Evolutionary conservation across 2,888 invertebrate species (phyloP), one percentile per base, ranked within the genome.

Genomic region (Cerastoderma edule): DNA sequence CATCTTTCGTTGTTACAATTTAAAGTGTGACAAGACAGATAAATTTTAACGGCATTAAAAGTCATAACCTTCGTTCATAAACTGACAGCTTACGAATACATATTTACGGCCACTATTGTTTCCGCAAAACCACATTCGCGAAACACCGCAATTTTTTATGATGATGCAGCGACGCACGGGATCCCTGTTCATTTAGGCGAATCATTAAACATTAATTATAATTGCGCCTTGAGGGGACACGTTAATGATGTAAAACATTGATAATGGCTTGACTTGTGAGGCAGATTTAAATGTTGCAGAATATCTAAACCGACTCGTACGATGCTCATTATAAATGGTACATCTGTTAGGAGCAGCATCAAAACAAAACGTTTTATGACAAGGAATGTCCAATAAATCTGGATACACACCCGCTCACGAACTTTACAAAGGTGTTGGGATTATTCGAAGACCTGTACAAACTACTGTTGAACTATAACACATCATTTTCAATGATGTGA

Each of bases 1-100:
- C 24, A 60, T 60, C 4, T 50, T 67, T 60, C 67, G 28, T 53
- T 72, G 68, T 72, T 60, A 33, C 60, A 57, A 44, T 72, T 75
- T 67, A 69, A 60, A 66, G 54, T 56, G 70, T 77, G 80, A 80
- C 80, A 77, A 77, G 75, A 69, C 72, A 77, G 72, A 80, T 80
- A 72, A 77, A 80, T 75, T 80, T 77, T 60, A 75, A 77, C 69
- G 72, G 80, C 71, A 77, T 75, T 67, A 77, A 60, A 75, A 77
- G 80, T 75, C 80, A 64, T 72, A 72, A 72, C 75, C 75, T 28
- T 53, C 46, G 65, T 32, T 60, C 71, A 63, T 46, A 63, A 71
- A 56, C 39, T 77, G 80, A 76, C 80, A 77, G 66, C 54, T 32
- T 28, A 63, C 72, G 74, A 72, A 77, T 77, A 69, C 69, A 48